phyloP scores from a whole-genome alignment of 2,113 vertebrate species.

The Neomonachus schauinslandi region DNA sequence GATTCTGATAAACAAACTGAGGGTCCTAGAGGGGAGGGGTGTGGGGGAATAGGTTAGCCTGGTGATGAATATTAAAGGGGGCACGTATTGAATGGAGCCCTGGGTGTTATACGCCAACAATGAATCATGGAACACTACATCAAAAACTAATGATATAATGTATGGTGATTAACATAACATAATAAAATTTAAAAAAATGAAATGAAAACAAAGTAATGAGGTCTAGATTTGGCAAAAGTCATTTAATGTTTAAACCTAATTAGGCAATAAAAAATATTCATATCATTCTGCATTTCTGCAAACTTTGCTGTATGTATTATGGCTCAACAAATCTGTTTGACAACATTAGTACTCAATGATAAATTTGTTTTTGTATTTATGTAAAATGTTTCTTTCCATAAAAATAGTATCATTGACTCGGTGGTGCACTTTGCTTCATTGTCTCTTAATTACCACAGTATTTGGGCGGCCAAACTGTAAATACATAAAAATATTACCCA shows the following conservation, averaged over 20 bases:
- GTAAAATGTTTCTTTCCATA: neutral
- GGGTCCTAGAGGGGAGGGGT: too few relatives aligned
- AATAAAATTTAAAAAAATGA: neutral
- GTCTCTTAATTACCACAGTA: neutral
- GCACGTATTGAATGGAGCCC: too few relatives aligned
- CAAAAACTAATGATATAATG: too few relatives aligned
- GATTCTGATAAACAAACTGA: too few relatives aligned
- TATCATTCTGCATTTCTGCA: neutral
- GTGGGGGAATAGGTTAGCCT: too few relatives aligned
- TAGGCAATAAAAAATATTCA: neutral
- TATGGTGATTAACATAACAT: too few relatives aligned
- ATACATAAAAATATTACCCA: neutral
- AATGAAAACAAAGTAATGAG: neutral
- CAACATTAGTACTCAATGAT: neutral
- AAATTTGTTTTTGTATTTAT: neutral
- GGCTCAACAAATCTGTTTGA: neutral
- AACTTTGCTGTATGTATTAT: neutral
- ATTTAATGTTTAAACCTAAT: neutral
- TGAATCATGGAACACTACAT: too few relatives aligned
- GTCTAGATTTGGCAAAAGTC: neutral
- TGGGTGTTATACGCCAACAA: too few relatives aligned
- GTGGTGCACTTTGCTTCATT: neutral
- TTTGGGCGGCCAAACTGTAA: neutral
- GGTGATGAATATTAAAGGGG: too few relatives aligned
- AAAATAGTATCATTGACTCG: neutral